These are phyloP conservation scores for Chorisops tibialis DNA, from an alignment of 2,888 invertebrate genomes.

Conservation along the genomic window DNA sequence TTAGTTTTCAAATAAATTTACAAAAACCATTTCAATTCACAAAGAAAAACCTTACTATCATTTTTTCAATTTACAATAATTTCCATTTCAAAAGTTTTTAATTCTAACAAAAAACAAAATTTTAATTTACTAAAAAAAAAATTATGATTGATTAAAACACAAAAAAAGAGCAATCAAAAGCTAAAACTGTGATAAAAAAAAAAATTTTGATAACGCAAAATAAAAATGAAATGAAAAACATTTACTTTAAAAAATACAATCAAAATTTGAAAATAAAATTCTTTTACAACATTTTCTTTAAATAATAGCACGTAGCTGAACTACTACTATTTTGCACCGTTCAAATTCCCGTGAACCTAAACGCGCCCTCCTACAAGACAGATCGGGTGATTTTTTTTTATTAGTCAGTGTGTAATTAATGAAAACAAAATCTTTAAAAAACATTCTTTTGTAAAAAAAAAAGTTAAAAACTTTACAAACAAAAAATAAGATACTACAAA, in stretches of 20 bases:
- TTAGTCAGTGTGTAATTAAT: not conserved
- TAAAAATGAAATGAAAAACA: slow-evolving; percentile 15
- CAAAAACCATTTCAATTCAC: not conserved
- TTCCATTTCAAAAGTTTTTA: not conserved
- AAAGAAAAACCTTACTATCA: not conserved
- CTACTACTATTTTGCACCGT: slow-evolving; percentile 3
- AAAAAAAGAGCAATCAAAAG: slow-evolving; percentile 30
- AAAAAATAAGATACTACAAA: not conserved
- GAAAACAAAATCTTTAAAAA: not conserved
- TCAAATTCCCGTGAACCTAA: slow-evolving; percentile 18
- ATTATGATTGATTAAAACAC: not conserved
- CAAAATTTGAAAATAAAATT: not conserved
- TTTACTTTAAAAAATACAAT: slow-evolving; percentile 18
- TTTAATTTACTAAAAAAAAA: not conserved
- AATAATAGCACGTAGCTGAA: too few species aligned
- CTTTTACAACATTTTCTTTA: not conserved
- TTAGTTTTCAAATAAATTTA: too few species aligned
- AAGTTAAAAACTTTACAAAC: not conserved
- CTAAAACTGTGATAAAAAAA: slow-evolving; percentile 31
- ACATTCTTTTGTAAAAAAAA: too few species aligned
- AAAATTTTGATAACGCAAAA: not conserved
- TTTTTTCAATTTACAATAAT: not conserved
- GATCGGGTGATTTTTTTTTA: slow-evolving; percentile 26
- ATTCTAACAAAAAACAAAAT: not conserved
- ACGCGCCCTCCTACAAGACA: slow-evolving; percentile 32